Evolutionary conservation across 1,140 invertebrate genomes (phyloP), one percentile per base, ranked within the genome.

Genomic region (Trigoniulus corallinus): DNA sequence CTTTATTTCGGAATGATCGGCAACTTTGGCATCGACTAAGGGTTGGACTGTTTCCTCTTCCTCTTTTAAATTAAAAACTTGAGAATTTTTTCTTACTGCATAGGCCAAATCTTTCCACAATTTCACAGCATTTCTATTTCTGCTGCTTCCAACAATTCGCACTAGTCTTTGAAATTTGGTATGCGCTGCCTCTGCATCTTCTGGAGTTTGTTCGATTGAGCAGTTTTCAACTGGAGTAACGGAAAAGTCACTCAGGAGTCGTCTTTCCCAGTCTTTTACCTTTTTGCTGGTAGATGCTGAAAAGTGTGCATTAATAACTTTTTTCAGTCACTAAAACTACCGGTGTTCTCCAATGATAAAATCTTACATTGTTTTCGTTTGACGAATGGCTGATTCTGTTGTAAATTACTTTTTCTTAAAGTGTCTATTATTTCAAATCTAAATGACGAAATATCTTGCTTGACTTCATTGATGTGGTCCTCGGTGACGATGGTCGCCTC

Each of bases 401-500:
- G n/a, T n/a, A n/a, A n/a, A n/a, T n/a, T 83, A 59, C 88, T 88
- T 43, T 77, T 78, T 45, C 73, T 71, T 1, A 94, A 74, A 56
- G 93, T 89, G 60, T 93, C 87, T 47, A 94, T 78, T 10, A 94
- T 69, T 61, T 95, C 88, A 62, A 80, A 88, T 39, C 82, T 72
- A 23, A 91, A 69, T 1, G 81, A 81, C 10, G 82, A 86, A 54
- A 95, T 91, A 61, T 94, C 88, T 63, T 94, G 89, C 60, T 92
- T 79, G 54, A 96, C 88, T 71, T 96, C 92, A 73, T 91, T 92
- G 37, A 96, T 82, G 63, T 96, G 89, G 65, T 96, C 91, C 61
- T 95, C 89, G 0, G 86, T 93, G 3, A 95, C 86, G 3, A 82
- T 82, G 51, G 77, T 80, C 26, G 87, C 83, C 60, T 89, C 83